Evolutionary conservation across 2,797 vertebrate species (phyloP).

Genomic region (Eulemur mongoz): DNA sequence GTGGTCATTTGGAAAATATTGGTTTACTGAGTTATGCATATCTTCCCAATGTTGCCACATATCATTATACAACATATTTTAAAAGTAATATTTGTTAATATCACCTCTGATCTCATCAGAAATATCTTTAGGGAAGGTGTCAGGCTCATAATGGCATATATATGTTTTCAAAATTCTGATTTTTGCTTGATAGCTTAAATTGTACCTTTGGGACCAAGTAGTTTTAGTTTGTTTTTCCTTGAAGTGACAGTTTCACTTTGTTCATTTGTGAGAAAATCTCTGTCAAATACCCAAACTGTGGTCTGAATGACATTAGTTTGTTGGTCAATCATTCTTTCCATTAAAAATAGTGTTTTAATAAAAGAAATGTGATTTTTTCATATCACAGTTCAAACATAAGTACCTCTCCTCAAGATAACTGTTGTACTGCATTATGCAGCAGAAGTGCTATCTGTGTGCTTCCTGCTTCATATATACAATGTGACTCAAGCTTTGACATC

Average conservation of each 20-base stretch:
- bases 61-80: neutral
- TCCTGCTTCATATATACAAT: neutral
- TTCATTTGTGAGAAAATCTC: constrained; percentile 18
- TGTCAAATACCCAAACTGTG: neutral
- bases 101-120: neutral
- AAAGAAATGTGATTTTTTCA: neutral
- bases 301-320: neutral
- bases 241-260: neutral
- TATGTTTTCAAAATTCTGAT: neutral
- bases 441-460: neutral
- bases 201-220: constrained; percentile 5
- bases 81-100: neutral
- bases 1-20: neutral
- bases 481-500: neutral
- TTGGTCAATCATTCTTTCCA: neutral
- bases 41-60: neutral
- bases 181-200: constrained; percentile 25
- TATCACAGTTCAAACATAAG: neutral
- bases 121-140: constrained; percentile 18
- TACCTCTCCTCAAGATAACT: neutral
- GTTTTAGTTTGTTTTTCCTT: neutral
- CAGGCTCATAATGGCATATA: neutral
- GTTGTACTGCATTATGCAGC: neutral
- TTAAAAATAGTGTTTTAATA: neutral
- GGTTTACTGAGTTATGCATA: neutral